Evolutionary conservation across 2,113 vertebrate species (phyloP).

Genomic region (Orcinus orca): DNA sequence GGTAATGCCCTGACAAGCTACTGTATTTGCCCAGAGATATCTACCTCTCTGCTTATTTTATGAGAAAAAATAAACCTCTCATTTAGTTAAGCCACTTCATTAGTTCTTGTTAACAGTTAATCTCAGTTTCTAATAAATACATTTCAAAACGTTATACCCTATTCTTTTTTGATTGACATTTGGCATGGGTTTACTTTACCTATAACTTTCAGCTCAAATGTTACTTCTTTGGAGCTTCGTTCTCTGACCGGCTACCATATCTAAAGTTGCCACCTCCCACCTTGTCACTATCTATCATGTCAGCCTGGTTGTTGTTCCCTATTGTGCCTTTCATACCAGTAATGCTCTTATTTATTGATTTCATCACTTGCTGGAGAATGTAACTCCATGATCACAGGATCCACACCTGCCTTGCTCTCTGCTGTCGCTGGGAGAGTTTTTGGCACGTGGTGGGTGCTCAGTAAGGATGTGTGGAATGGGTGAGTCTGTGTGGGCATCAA

Average conservation of each 20-base stretch:
- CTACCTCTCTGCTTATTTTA: not conserved
- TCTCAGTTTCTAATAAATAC: not conserved
- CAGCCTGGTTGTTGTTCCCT: too few species aligned
- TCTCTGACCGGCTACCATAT: not conserved
- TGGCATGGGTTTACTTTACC: not conserved
- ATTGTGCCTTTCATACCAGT: not conserved
- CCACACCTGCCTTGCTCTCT: not conserved
- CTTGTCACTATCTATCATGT: not conserved
- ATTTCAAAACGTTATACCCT: not conserved
- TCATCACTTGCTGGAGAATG: not conserved
- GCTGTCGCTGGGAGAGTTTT: not conserved
- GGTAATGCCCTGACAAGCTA: not conserved
- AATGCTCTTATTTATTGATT: not conserved
- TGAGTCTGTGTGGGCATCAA: not conserved
- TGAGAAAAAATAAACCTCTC: not conserved
- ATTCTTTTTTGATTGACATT: not conserved
- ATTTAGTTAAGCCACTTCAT: not conserved
- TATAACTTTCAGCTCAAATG: not conserved
- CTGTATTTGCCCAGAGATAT: not conserved
- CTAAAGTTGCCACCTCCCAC: not conserved
- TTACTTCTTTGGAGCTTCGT: not conserved
- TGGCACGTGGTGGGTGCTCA: accelerated
- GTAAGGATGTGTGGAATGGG: not conserved
- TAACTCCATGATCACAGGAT: not conserved
- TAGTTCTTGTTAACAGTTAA: not conserved